phyloP scores from a whole-genome alignment of 1,140 invertebrate species.

The Drosophila obscura region DNA sequence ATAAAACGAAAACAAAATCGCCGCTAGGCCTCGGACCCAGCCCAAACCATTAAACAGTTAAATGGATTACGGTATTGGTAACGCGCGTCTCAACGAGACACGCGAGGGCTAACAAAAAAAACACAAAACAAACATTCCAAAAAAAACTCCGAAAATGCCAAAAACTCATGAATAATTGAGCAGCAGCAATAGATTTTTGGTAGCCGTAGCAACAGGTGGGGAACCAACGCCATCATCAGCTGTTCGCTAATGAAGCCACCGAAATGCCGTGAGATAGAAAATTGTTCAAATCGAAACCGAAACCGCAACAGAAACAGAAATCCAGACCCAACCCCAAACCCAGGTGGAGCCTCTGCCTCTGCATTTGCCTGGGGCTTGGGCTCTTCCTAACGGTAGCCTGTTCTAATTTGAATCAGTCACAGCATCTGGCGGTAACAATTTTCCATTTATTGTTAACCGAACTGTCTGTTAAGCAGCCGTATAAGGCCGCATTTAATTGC shows the following conservation, averaged over 20 bases:
- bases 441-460: conserved; percentile 16
- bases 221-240: conserved; percentile 41
- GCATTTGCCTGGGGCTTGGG: too few relatives aligned
- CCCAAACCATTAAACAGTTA: conserved; percentile 65
- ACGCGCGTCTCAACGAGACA: conserved; percentile 40
- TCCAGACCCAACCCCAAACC: too few relatives aligned
- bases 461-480: conserved; percentile 5
- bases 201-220: conserved; percentile 18
- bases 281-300: conserved; percentile 22
- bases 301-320: too few relatives aligned
- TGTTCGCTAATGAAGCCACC: conserved; percentile 37
- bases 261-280: conserved; percentile 45
- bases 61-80: conserved; percentile 76
- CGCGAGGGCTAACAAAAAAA: not conserved
- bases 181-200: conserved; percentile 13
- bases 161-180: conserved; percentile 72
- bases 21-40: conserved; percentile 32
- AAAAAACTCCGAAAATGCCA: conserved; percentile 27
- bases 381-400: conserved; percentile 64
- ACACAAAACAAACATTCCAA: conserved; percentile 5
- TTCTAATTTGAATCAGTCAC: conserved; percentile 65
- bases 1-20: conserved; percentile 12
- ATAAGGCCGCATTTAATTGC: conserved; percentile 43
- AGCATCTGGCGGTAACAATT: conserved; percentile 17
- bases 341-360: too few relatives aligned